phyloP scores from a whole-genome alignment of 1,140 invertebrate genomes.

The Zaprionus camerounensis region DNA sequence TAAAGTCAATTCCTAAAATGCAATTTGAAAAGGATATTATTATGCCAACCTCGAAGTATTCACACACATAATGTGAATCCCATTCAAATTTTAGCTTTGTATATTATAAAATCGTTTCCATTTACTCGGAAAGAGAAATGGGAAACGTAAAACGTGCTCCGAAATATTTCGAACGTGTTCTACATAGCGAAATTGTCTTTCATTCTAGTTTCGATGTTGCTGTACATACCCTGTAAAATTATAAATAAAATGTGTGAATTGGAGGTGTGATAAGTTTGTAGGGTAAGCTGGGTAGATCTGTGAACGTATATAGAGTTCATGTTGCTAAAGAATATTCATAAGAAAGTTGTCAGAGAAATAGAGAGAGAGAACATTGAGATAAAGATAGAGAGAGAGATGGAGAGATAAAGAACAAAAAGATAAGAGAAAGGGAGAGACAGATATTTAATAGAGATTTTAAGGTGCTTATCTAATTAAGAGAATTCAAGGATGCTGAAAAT shows the following conservation, averaged over 20 bases:
- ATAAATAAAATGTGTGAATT: not conserved
- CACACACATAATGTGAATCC: too few species aligned
- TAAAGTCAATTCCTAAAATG: not conserved
- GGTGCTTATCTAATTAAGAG: too few species aligned
- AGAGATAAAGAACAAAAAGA: not conserved
- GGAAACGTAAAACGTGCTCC: not conserved
- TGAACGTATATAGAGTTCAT: too few species aligned
- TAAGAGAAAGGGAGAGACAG: not conserved
- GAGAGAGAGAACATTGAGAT: too few species aligned
- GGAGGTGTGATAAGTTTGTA: not conserved
- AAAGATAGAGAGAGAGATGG: not conserved
- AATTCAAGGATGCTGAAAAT: too few species aligned
- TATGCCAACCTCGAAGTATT: not conserved
- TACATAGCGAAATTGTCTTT: not conserved
- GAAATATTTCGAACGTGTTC: not conserved
- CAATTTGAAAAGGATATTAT: not conserved
- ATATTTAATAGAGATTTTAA: too few species aligned
- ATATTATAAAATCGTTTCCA: not conserved
- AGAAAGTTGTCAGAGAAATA: too few species aligned
- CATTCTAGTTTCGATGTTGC: not conserved
- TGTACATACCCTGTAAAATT: not conserved
- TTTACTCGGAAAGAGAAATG: not conserved
- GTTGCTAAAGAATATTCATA: too few species aligned
- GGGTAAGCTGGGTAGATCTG: too few species aligned
- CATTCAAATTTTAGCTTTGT: not conserved